Base-by-base conservation (phyloP, 2,888 invertebrate genomes). In the Leptopilina syphax region DNA sequence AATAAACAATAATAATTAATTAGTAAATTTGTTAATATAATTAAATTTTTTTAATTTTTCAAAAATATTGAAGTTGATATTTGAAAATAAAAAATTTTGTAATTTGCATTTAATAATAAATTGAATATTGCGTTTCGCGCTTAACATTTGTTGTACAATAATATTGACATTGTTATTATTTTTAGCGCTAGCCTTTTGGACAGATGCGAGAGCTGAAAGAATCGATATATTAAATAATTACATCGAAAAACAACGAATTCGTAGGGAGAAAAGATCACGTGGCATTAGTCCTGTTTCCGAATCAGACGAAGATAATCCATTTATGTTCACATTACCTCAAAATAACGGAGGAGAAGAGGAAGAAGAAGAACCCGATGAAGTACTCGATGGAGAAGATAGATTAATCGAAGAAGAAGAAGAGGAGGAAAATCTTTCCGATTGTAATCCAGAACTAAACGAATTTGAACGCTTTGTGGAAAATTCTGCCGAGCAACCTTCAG, bases 281-380 rank as follows among this genome's bases (percentile, higher is more conserved):
- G 91, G 90, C 10, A 89, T 90, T 80, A 85, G 82, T 24, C 82
- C 86, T 1, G 87, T 90, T 78, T 91, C 90, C 0, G 89, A 90
- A 24, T 89, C 90, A 0, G 90, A 90, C 57, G 90, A 91, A 18
- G 89, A 91, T 67, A 88, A 86, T 84, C 89, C 88, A 0, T 89
- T 89, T 80, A 84, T 88, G 76, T 89, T 90, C 24, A 50, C 13
- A 4, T 1, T 27, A 57, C 13, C 18, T 5, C 63, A 63, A 63
- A 9, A 60, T 13, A 87, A 88, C 79, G 83, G 77, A 50, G 82
- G 82, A n/a, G 82, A 83, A n/a, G 27, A 80, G 79, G 18, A 76
- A 13, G 57, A 78, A 0, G 1, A 18, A 50, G 65, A 50, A 10
- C 50, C 50, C 50, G 50, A 88, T 79, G 83, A 83, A n/a, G 76